Evolutionary conservation across 2,113 vertebrate species (phyloP), one percentile per base, ranked within the genome.

Genomic region (Numenius arquata): DNA sequence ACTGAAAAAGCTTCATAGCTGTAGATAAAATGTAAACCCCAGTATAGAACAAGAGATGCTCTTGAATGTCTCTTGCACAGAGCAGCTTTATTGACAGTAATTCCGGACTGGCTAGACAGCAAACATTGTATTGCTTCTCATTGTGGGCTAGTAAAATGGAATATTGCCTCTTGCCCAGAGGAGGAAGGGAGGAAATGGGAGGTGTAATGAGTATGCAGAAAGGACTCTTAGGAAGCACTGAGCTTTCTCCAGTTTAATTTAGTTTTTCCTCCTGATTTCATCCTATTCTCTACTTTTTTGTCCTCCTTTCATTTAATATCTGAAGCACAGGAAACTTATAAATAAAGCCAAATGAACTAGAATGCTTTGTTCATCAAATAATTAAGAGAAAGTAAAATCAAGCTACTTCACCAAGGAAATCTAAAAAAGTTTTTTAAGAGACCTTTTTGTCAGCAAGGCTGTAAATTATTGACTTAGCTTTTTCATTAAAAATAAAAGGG

Each of bases 11-110:
- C 75, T 84, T 92, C 55, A 75, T 85, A 81, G 67, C 62, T 90
- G 53, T 36, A 85, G 70, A 74, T n/a, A 68, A 80, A 73, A 90
- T 8, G 29, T 34, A 47, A 95, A 71, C 25, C 59, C 62, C 48
- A 66, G 76, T 79, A 65, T 34, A 58, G 68, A 93, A 85, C 25
- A 85, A n/a, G 30, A 87, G 73, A 92, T 61, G 32, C 11, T 48
- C 76, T 95, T 92, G 75, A 78, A 72, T 89, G 85, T 85, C 59
- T 85, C 38, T 89, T 30, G 29, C n/a, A 88, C 53, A 80, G 73
- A 92, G 72, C 52, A 80, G 56, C 65, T 94, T 96, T 96, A 97
- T 74, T 97, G 78, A 50, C 29, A 89, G 70, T 85, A 82, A 89
- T 88, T 90, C 63, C 43, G 67, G 88, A 55, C 59, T 80, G 62